Base-by-base conservation (phyloP, 2,797 vertebrate genomes). In the Rhinichthys osculus region DNA sequence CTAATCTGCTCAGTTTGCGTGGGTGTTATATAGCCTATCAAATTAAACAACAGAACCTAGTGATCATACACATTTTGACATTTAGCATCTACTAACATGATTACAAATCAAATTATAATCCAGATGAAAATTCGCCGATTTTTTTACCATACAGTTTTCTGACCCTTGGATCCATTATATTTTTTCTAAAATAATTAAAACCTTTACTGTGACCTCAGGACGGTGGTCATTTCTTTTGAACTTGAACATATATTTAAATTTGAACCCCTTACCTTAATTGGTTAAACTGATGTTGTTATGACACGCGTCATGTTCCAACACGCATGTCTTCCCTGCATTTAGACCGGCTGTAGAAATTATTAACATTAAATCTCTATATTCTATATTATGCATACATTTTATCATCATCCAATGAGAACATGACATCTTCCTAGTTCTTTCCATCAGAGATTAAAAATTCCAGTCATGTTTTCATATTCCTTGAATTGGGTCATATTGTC, bases 401-500 rank as follows among this genome's bases (percentile, higher is more conserved):
- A 5, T 66, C 30, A 47, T 33, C 54, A 44, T 57, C 27, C 27
- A 27, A 33, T 47, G 62, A 11, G 30, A 47, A 23, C 40, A 44
- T 67, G 78, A 8, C 40, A 67, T 50, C 10, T 44, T 47, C 38
- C 57, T 64, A 9, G 30, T 23, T 16, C 30, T 69, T 21, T 81
- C 30, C 44, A 17, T 52, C 30, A 52, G 42, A 81, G 27, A 81
- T 9, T 0, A 13, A 17, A 70, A n/a, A 67, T 50, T 69, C 57
- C 62, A 17, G 44, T 52, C 73, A 54, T 54, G 30, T 54, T 81
- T 78, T 87, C 57, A 69, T 64, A 50, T 74, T 33, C 72, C 78
- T 66, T 81, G 50, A 84, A 79, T 79, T 67, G 73, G 84, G 38
- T 76, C 64, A 33, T 67, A 42, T 62, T 73, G 83, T 83, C 27